Evolutionary conservation across 2,113 vertebrate species (phyloP).

Genomic region (Theristicus caerulescens): DNA sequence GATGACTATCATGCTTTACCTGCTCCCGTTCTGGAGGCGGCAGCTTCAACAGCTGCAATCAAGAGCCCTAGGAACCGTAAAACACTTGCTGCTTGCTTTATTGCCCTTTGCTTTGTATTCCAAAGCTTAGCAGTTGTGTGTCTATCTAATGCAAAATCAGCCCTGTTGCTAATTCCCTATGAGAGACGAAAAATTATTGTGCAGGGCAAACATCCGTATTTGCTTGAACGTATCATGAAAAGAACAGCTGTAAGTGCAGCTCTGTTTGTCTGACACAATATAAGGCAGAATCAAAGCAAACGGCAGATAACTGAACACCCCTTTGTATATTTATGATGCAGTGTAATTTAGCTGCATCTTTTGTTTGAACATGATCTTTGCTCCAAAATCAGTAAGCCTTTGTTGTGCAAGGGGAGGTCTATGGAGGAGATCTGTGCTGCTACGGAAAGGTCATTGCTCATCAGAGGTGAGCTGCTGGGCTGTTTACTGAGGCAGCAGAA

Average conservation of each 20-base stretch:
- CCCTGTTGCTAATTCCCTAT: not conserved
- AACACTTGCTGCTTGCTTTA: not conserved
- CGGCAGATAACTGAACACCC: not conserved
- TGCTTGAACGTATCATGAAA: not conserved
- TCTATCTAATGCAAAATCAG: not conserved
- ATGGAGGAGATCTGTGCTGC: not conserved
- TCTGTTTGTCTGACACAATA: not conserved
- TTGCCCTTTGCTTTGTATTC: not conserved
- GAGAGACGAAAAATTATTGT: not conserved
- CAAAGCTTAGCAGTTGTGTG: not conserved
- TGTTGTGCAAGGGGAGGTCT: not conserved
- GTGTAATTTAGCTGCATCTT: not conserved
- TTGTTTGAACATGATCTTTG: not conserved
- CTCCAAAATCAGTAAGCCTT: not conserved
- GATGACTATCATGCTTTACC: not conserved
- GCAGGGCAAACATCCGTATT: constrained; percentile 41
- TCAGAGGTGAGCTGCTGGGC: not conserved
- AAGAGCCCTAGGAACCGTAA: not conserved
- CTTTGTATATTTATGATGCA: not conserved
- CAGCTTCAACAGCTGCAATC: not conserved
- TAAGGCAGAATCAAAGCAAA: not conserved
- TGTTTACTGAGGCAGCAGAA: not conserved
- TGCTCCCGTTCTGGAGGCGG: not conserved
- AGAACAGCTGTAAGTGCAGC: not conserved
- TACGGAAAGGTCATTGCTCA: not conserved